Evolutionary conservation across 2,113 vertebrate species (phyloP).

Genomic region (Chaetops frenatus): DNA sequence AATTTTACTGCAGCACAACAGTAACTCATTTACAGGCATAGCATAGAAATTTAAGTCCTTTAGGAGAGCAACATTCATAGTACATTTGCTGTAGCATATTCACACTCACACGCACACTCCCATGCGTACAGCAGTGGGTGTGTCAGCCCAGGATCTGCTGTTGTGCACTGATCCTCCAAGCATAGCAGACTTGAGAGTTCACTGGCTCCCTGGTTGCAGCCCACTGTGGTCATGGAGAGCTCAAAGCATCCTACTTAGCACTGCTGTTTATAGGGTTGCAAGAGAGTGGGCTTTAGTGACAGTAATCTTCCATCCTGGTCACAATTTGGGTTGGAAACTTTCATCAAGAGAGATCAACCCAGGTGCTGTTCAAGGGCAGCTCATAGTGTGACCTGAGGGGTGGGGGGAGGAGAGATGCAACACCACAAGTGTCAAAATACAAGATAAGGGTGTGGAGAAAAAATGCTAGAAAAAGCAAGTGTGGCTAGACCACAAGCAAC

Average conservation of each 20-base stretch:
- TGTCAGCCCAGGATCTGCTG: background rate
- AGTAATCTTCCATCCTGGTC: background rate
- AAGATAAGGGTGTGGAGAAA: background rate
- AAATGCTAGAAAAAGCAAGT: background rate
- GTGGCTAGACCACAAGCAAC: background rate
- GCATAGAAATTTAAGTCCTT: background rate
- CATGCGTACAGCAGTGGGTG: too few relatives aligned
- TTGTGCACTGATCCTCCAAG: fast-evolving
- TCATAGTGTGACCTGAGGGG: too few relatives aligned
- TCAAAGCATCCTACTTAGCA: background rate
- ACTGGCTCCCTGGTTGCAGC: background rate
- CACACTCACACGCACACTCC: fast-evolving
- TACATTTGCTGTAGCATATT: background rate
- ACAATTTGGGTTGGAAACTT: background rate
- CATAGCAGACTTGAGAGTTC: fast-evolving
- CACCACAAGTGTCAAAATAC: background rate
- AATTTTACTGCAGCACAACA: background rate
- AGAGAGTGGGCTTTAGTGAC: background rate
- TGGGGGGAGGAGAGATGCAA: too few relatives aligned
- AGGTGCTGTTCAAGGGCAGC: background rate
- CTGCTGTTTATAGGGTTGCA: background rate
- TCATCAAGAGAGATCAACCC: background rate
- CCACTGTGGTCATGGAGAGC: background rate
- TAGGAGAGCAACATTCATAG: background rate
- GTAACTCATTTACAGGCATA: background rate